These are phyloP conservation scores for Hetaerina titia DNA, from an alignment of 2,888 invertebrate species.

Conservation along the genomic window DNA sequence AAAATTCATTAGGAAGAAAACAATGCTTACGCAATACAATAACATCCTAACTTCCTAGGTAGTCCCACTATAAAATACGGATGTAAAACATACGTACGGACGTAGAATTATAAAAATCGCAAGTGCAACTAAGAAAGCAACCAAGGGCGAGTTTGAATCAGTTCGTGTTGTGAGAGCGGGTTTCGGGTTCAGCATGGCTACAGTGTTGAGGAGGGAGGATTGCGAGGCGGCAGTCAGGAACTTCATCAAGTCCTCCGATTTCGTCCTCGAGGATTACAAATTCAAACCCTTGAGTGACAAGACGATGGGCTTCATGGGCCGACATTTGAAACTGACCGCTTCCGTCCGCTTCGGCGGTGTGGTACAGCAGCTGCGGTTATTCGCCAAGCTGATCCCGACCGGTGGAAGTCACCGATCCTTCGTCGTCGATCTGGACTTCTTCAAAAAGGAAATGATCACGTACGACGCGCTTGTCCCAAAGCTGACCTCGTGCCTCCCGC, in stretches of 20 bases:
- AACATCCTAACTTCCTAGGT: too few relatives aligned
- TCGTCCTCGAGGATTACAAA: constrained; percentile 21
- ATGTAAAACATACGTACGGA: too few relatives aligned
- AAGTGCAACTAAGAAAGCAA: too few relatives aligned
- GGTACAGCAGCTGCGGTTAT: neutral
- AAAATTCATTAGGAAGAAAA: too few relatives aligned
- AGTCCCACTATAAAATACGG: too few relatives aligned
- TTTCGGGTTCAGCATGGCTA: neutral
- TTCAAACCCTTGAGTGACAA: constrained; percentile 18
- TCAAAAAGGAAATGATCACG: constrained; percentile 9
- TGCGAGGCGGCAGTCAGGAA: constrained; percentile 45
- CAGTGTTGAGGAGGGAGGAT: neutral
- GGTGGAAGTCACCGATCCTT: neutral
- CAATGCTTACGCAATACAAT: too few relatives aligned
- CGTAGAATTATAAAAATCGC: too few relatives aligned
- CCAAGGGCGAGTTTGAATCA: too few relatives aligned
- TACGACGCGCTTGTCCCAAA: constrained; percentile 14
- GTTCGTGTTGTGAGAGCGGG: too few relatives aligned
- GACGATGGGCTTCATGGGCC: neutral
- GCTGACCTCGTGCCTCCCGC: neutral
- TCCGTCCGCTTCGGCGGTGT: neutral
- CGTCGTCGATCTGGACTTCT: neutral
- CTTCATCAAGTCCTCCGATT: neutral
- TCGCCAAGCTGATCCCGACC: constrained; percentile 20
- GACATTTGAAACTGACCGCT: neutral